phyloP scores from a whole-genome alignment of 2,113 vertebrate species.

The Gobio gobio region DNA sequence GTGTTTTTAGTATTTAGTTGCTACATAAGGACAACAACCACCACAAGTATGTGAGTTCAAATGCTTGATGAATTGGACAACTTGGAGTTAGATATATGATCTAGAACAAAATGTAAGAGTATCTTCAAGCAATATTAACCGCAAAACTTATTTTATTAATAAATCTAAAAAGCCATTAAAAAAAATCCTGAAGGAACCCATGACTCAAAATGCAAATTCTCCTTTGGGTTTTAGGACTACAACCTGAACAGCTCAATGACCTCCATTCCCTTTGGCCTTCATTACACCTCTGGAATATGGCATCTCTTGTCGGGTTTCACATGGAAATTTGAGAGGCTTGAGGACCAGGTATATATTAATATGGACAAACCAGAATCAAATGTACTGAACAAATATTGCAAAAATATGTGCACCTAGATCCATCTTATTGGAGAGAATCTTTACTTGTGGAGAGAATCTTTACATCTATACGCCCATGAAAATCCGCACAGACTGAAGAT shows the following conservation, averaged over 20 bases:
- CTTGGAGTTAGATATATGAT: neutral
- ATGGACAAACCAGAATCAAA: constrained; percentile 19
- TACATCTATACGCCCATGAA: neutral
- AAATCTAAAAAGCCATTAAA: neutral
- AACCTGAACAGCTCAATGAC: constrained; percentile 19
- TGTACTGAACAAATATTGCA: neutral
- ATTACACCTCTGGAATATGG: constrained; percentile 43
- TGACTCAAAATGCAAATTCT: neutral
- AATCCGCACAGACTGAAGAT: neutral
- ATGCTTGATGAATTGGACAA: neutral
- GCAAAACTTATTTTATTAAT: neutral
- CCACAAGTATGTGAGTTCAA: neutral
- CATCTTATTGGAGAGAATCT: neutral
- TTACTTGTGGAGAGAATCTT: neutral
- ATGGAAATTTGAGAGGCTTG: constrained; percentile 48
- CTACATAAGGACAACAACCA: neutral
- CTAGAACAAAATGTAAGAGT: neutral
- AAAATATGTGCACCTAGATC: neutral
- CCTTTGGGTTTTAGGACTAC: neutral
- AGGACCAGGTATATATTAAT: constrained; percentile 45
- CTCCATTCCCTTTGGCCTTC: constrained; percentile 25
- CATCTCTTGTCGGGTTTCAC: constrained; percentile 43
- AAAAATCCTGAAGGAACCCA: neutral
- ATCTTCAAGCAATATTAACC: neutral
- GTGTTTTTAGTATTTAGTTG: neutral